Evolutionary conservation across 2,113 vertebrate species (phyloP).

Genomic region (Dromaius novaehollandiae): DNA sequence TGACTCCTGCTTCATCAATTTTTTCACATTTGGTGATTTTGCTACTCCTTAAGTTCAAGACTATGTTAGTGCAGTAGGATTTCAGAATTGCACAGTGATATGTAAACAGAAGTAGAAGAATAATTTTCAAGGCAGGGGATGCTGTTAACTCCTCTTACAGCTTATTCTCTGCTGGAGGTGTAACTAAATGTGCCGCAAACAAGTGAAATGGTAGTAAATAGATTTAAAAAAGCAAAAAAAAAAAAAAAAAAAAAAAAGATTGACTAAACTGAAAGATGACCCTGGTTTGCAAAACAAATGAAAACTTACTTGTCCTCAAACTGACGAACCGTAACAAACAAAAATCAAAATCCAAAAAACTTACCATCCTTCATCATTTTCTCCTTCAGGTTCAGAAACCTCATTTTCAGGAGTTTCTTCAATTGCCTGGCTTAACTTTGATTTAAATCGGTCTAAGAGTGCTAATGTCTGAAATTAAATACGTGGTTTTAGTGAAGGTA

Average conservation of each 20-base stretch:
- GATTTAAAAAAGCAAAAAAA: neutral
- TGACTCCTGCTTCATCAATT: neutral
- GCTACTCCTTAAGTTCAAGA: neutral
- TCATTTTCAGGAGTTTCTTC: slow-evolving; percentile 85
- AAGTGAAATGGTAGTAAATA: neutral
- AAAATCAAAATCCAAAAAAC: slow-evolving; percentile 26
- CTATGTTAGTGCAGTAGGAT: neutral
- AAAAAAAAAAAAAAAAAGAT: neutral
- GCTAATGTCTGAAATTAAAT: slow-evolving; percentile 86
- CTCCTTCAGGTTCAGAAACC: slow-evolving; percentile 83
- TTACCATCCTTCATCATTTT: slow-evolving; percentile 96
- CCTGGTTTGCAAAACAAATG: neutral
- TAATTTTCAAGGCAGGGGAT: neutral
- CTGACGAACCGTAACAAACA: neutral
- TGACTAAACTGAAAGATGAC: neutral
- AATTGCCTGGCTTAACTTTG: slow-evolving; percentile 92
- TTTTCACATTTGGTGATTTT: neutral
- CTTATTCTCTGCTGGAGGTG: neutral
- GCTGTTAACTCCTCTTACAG: neutral
- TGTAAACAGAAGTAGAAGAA: neutral
- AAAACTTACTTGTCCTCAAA: neutral
- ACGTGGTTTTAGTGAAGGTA: neutral
- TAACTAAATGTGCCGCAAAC: neutral
- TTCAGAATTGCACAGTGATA: neutral
- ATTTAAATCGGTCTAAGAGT: slow-evolving; percentile 89